Percentiles rank a stretch among this genome's conserved stretches.
Evolutionary conservation across 2,888 invertebrate genomes (phyloP).

Genomic region (Griposia aprilina): DNA sequence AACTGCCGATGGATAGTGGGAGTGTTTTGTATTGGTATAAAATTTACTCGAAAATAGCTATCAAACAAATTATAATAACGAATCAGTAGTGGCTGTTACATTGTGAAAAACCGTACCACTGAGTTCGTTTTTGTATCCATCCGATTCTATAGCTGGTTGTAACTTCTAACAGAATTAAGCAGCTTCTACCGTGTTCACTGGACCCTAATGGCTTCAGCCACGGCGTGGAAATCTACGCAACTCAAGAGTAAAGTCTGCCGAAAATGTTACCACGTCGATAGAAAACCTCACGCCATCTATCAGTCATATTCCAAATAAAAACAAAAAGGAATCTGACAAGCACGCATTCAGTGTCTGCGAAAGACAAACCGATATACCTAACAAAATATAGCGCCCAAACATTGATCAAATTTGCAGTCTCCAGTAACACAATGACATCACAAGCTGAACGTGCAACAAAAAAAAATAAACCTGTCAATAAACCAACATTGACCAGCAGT

Average conservation of each 20-base stretch:
- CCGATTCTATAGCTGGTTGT: too few relatives aligned
- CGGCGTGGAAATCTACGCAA: background rate
- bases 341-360: background rate
- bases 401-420: background rate
- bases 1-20: slow-evolving; percentile 65
- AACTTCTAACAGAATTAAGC: too few relatives aligned
- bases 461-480: slow-evolving; percentile 5
- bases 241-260: background rate
- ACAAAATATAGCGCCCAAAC: background rate
- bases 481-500: slow-evolving; percentile 37
- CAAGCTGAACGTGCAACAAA: background rate
- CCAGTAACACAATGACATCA: background rate
- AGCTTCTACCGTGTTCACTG: too few relatives aligned
- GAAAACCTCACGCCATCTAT: background rate
- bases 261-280: background rate
- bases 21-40: slow-evolving; percentile 61
- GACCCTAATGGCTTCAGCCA: background rate
- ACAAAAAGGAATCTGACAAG: background rate
- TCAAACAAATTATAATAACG: background rate
- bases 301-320: background rate
- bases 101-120: background rate
- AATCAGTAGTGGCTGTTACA: background rate
- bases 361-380: background rate
- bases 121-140: background rate
- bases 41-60: background rate